Evolutionary conservation across 2,888 invertebrate genomes (phyloP).

Genomic region (Drosophila leonis): DNA sequence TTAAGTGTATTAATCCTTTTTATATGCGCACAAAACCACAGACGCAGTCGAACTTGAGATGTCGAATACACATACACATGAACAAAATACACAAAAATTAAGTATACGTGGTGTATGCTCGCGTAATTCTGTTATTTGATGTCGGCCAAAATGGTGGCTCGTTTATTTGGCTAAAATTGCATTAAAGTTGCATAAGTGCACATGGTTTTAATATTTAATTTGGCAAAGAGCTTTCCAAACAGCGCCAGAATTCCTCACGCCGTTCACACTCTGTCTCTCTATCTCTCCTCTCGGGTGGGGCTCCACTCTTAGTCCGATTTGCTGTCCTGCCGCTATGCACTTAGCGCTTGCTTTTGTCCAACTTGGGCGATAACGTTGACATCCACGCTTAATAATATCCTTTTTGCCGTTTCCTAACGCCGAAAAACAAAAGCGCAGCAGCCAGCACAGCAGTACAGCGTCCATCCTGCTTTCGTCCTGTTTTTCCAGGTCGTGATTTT

Average conservation of each 20-base stretch:
- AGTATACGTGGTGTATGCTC: constrained; percentile 63
- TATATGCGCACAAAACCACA: constrained; percentile 64
- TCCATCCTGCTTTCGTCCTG: constrained; percentile 36
- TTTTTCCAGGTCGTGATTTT: constrained; percentile 73
- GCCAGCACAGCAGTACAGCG: constrained; percentile 13
- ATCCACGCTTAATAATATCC: constrained; percentile 80
- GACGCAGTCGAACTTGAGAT: constrained; percentile 32
- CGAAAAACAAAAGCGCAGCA: constrained; percentile 74
- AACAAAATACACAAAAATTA: constrained; percentile 54
- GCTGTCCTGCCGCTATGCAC: constrained; percentile 59
- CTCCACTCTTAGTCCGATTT: constrained; percentile 42
- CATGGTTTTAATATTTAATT: constrained; percentile 82
- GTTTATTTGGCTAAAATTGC: constrained; percentile 79
- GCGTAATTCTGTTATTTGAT: constrained; percentile 67
- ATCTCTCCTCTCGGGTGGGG: neutral
- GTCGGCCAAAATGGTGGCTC: constrained; percentile 54
- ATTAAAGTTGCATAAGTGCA: constrained; percentile 83
- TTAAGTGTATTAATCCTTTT: constrained; percentile 82
- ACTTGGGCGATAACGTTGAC: constrained; percentile 74
- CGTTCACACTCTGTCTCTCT: neutral
- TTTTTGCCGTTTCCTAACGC: constrained; percentile 63
- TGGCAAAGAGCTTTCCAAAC: constrained; percentile 79
- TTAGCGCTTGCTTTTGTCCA: constrained; percentile 61
- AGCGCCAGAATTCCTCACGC: constrained; percentile 32
- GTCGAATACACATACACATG: constrained; percentile 11